These are phyloP conservation scores for Daboia siamensis DNA, from an alignment of 2,113 vertebrate species.

Conservation along the genomic window DNA sequence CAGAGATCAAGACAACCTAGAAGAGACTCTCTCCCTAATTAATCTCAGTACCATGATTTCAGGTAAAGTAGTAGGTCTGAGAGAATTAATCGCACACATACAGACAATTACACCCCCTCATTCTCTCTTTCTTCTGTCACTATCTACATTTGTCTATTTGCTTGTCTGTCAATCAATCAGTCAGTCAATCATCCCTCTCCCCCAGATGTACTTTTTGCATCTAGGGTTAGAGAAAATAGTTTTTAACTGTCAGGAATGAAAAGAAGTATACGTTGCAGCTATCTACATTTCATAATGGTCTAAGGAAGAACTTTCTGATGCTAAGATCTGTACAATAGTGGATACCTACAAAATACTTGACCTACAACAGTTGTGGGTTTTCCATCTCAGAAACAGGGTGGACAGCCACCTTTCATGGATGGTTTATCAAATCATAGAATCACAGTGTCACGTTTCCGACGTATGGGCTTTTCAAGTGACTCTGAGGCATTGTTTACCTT, in stretches of 20 bases:
- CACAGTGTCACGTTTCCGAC: too few relatives aligned
- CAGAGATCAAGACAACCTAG: not conserved
- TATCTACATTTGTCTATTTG: not conserved
- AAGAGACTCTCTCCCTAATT: not conserved
- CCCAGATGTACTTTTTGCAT: not conserved
- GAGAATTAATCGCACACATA: not conserved
- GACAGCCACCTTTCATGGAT: not conserved
- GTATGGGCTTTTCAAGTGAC: too few relatives aligned
- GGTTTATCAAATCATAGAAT: not conserved
- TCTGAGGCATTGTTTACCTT: too few relatives aligned
- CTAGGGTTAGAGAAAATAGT: not conserved
- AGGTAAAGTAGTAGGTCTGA: not conserved
- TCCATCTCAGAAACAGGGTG: not conserved
- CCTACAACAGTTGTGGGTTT: not conserved
- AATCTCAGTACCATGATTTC: not conserved
- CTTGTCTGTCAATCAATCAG: not conserved
- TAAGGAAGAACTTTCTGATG: not conserved
- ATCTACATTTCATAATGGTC: not conserved
- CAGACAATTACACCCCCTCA: not conserved
- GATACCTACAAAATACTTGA: not conserved
- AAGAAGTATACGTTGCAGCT: not conserved
- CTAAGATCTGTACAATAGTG: not conserved
- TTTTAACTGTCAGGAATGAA: not conserved
- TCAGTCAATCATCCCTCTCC: not conserved
- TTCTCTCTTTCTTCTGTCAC: not conserved